Evolutionary conservation across 2,113 vertebrate genomes (phyloP).

Genomic region (Apteryx owenii): DNA sequence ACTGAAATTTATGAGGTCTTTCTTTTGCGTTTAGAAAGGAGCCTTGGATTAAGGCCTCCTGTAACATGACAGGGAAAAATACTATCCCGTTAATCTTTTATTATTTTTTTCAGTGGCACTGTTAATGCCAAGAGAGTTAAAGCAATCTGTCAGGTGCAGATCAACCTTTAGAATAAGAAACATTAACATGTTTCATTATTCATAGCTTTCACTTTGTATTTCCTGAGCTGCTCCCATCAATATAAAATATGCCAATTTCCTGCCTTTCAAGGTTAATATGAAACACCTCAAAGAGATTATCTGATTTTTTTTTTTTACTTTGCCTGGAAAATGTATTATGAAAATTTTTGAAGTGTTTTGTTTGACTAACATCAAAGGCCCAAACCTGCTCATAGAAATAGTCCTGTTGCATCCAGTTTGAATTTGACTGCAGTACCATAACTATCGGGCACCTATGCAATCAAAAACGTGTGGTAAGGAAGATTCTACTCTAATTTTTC

Average conservation of each 20-base stretch:
- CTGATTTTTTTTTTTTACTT: constrained; percentile 30
- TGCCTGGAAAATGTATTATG: constrained; percentile 6
- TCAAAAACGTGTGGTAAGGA: not conserved
- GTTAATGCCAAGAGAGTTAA: not conserved
- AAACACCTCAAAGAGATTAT: constrained; percentile 61
- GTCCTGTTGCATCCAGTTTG: not conserved
- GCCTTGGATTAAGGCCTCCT: not conserved
- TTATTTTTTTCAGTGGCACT: not conserved
- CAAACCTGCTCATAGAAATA: not conserved
- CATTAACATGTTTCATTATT: constrained; percentile 51
- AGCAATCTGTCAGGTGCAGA: constrained; percentile 43
- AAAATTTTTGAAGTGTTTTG: not conserved
- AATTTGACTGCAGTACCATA: not conserved
- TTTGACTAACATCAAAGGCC: constrained; percentile 40
- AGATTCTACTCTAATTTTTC: not conserved
- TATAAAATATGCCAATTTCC: constrained; percentile 66
- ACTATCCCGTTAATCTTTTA: not conserved
- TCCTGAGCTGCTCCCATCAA: constrained; percentile 35
- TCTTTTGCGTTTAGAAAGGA: not conserved
- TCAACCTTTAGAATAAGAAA: constrained; percentile 17
- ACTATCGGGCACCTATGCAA: not conserved
- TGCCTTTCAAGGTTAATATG: constrained; percentile 63
- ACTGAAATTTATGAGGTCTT: not conserved
- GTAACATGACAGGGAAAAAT: not conserved
- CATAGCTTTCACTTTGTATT: constrained; percentile 22